A percentile compares a stretch with the other conserved stretches of the same genome.
Conservation (phyloP, 64 coral and sea anemone genomes). For the Astreopora myriophthalma region DNA sequence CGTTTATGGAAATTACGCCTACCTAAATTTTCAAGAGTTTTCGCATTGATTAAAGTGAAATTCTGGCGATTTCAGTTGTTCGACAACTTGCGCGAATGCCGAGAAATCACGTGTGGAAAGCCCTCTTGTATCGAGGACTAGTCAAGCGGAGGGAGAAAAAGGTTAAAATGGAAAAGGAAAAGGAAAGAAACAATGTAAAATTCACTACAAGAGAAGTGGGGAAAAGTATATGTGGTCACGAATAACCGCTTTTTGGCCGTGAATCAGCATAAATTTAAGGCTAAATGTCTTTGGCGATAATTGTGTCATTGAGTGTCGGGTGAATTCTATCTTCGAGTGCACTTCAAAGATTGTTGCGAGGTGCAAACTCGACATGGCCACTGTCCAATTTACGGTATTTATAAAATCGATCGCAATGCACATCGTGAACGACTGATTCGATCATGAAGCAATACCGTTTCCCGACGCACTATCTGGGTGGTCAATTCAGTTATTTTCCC, state of each 20-base stretch:
- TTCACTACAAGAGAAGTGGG: too few relatives aligned
- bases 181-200: too few relatives aligned
- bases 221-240: neutral
- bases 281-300: neutral
- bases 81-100: neutral
- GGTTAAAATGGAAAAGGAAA: neutral
- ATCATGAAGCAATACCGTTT: neutral
- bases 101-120: neutral
- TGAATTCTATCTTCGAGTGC: neutral
- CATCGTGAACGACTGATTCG: neutral
- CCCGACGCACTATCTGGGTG: neutral
- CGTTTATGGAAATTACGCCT: neutral
- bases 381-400: neutral
- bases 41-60: neutral
- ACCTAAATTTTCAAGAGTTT: neutral
- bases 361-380: slow-evolving; percentile 2
- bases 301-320: neutral
- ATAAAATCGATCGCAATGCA: neutral
- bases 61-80: neutral
- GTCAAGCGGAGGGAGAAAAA: neutral
- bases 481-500: neutral
- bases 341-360: neutral
- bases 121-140: neutral
- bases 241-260: neutral
- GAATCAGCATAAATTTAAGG: neutral